Percentiles rank a stretch among this genome's conserved stretches.
Conservation (phyloP, 2,888 invertebrate species). For the Cataglyphis albicans region DNA sequence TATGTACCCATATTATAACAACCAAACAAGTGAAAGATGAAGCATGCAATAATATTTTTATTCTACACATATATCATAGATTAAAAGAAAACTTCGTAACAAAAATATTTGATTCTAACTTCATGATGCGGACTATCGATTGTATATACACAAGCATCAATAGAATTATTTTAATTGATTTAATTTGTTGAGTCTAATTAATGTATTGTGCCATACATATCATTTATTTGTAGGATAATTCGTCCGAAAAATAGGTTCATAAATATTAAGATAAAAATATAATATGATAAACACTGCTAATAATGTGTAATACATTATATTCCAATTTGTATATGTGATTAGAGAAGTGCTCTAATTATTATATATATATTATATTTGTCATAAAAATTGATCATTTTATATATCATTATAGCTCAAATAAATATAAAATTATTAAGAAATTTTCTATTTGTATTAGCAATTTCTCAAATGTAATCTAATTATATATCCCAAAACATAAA, state of each 20-base stretch:
- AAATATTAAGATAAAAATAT: constrained; percentile 12
- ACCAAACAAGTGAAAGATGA: background rate
- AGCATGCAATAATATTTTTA: background rate
- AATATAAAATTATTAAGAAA: constrained; percentile 43
- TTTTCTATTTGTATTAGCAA: constrained; percentile 13
- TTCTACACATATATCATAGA: background rate
- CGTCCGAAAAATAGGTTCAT: constrained; percentile 29
- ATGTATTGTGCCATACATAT: constrained; percentile 46
- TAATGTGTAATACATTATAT: constrained; percentile 25
- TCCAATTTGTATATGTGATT: constrained; percentile 28
- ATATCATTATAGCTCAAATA: constrained; percentile 53
- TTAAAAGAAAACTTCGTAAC: background rate
- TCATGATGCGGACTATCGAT: background rate
- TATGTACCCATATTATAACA: background rate
- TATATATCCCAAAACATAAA: background rate
- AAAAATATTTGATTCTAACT: background rate
- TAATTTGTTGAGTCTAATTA: constrained; percentile 14
- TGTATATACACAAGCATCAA: background rate
- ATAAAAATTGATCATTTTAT: constrained; percentile 61
- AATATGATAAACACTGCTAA: constrained; percentile 33
- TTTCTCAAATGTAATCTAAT: background rate
- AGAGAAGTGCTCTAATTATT: constrained; percentile 12
- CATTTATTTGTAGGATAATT: constrained; percentile 19
- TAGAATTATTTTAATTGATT: constrained; percentile 31
- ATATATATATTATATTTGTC: constrained; percentile 17